Base-by-base conservation (phyloP, 2,888 invertebrate species). In the Argyresthia goedartella region DNA sequence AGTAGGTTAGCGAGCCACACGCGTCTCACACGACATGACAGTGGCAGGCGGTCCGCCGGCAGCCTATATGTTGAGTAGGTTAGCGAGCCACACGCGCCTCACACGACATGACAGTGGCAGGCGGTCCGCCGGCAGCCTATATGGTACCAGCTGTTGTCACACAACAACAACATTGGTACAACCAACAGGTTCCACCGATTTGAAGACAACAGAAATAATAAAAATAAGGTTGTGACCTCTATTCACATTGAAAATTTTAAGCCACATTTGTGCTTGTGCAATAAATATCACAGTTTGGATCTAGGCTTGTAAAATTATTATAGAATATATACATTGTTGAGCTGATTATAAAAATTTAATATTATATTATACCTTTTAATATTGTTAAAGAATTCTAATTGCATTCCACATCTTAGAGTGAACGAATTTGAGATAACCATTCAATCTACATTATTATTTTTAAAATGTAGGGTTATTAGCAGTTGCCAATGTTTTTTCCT, bases 301-400 rank as follows among this genome's bases (percentile, higher is more conserved):
- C 79, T 87, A 87, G 87, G 87, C 87, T 87, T 87, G 86, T 86
- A 87, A 87, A 25, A 87, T 87, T 87, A 86, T 81, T 84, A 87
- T 87, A 88, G 87, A 88, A 87, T 88, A 88, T 88, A 88, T 88
- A 88, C 87, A 88, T 88, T 88, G 88, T 88, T 88, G 88, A 88
- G 88, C 87, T 88, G 88, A 87, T 87, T 81, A 86, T 84, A 86
- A 87, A 88, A 88, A 87, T 87, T 88, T 87, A 87, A 87, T 87
- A 87, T 88, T 87, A 87, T 86, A 87, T 86, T 87, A 87, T 88
- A 87, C 85, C 87, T 87, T 87, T 87, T 87, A 86, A 87, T 84
- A 86, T 86, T 87, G 87, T 87, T 87, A 87, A 85, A 79, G 86
- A 86, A 87, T 87, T 86, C 86, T 85, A 85, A 86, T 86, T 87